Conservation (phyloP, 2,797 vertebrate species). For the Gephyroberyx darwinii region DNA sequence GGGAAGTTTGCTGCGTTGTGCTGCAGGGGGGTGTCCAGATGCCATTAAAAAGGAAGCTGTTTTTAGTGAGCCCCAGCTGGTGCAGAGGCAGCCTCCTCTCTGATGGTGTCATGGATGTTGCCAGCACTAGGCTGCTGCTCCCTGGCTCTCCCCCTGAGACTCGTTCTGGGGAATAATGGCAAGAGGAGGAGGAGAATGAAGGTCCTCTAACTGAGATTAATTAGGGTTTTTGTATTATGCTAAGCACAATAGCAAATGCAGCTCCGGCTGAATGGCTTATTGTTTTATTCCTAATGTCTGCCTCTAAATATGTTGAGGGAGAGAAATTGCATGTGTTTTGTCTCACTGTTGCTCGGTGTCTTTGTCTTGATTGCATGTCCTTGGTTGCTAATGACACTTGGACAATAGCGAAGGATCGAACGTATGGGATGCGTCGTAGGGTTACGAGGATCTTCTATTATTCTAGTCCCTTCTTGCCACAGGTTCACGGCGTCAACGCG, state of each 20-base stretch:
- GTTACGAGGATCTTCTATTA: constrained; percentile 39
- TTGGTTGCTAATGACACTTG: constrained; percentile 59
- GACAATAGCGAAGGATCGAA: constrained; percentile 57
- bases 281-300: constrained; percentile 69
- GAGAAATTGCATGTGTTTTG: constrained; percentile 59
- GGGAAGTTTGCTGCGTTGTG: constrained; percentile 32
- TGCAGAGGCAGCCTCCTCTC: constrained; percentile 57
- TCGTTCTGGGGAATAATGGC: constrained; percentile 72
- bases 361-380: constrained; percentile 64
- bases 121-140: constrained; percentile 70
- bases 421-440: constrained; percentile 43
- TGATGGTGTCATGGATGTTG: constrained; percentile 67
- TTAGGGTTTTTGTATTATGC: constrained; percentile 78
- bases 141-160: constrained; percentile 69
- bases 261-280: constrained; percentile 72
- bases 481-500: constrained; percentile 52
- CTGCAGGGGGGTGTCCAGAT: constrained; percentile 57
- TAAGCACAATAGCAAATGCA: constrained; percentile 72
- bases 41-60: constrained; percentile 56
- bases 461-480: constrained; percentile 37
- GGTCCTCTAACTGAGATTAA: constrained; percentile 80
- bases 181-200: constrained; percentile 66
- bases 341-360: constrained; percentile 40
- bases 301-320: constrained; percentile 67
- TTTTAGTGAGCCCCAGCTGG: constrained; percentile 70